phyloP scores from a whole-genome alignment of 2,113 vertebrate genomes.

The Collichthys lucidus region DNA sequence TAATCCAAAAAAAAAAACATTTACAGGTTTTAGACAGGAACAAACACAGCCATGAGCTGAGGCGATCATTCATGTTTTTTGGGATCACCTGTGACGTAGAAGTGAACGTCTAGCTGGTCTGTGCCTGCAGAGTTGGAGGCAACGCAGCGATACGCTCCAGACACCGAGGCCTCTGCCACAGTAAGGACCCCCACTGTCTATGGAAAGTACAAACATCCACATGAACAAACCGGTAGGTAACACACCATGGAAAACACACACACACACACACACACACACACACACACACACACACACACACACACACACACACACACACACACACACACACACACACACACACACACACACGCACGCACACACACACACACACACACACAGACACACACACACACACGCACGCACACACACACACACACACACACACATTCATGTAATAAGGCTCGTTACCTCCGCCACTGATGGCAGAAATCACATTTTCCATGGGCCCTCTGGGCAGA shows the following conservation, averaged over 20 bases:
- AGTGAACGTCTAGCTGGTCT: constrained; percentile 87
- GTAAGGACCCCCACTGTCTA: constrained; percentile 92
- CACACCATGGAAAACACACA: constrained; percentile 44
- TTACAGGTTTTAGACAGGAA: background rate
- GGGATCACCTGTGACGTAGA: constrained; percentile 93
- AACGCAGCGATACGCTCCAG: constrained; percentile 92
- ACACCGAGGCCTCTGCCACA: constrained; percentile 88
- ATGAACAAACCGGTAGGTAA: constrained; percentile 65
- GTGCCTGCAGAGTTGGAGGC: constrained; percentile 90
- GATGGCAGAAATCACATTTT: constrained; percentile 63
- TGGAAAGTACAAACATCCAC: constrained; percentile 73
- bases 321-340: constrained; percentile 23
- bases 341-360: constrained; percentile 29
- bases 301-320: constrained; percentile 10
- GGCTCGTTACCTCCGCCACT: constrained; percentile 58
- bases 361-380: constrained; percentile 34
- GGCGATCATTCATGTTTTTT: constrained; percentile 10
- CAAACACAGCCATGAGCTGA: background rate
- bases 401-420: constrained; percentile 29
- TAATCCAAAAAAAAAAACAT: background rate
- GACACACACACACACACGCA: constrained; percentile 28
- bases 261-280: constrained; percentile 22
- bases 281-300: constrained; percentile 15
- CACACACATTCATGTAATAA: constrained; percentile 13
- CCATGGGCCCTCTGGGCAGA: constrained; percentile 37